Base-by-base conservation (phyloP, 2,888 invertebrate species). In the Frankliniella intonsa region DNA sequence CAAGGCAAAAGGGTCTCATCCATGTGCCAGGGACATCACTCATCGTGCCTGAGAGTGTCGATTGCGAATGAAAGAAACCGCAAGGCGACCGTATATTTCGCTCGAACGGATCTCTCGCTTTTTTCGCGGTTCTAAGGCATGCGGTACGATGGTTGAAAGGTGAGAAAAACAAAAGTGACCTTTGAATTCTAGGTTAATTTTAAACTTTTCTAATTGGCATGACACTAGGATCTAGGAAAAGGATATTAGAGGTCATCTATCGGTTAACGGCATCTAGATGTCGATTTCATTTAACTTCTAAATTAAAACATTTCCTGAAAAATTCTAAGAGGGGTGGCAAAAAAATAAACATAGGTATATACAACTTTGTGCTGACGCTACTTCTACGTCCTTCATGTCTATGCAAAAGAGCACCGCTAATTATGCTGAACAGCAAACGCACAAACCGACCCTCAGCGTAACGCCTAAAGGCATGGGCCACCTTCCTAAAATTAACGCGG, bases 281-380 rank as follows among this genome's bases (percentile, higher is more conserved):
- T 69, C 22, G 22, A 69, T 22, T 14, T 22, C 3, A 65, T 65
- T n/a, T 69, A 69, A 9, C 2, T 19, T 19, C 22, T 22, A 65
- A 2, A 3, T 65, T 9, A n/a, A 3, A 14, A n/a, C 8, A 22
- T 69, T 69, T 69, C 14, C 69, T 69, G 9, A 69, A 69, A 9
- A n/a, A 69, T 69, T 69, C 17, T 14, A 14, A 3, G 55, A 55
- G 55, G 55, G 17, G 17, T 55, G 14, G 55, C 17, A 22, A 69
- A n/a, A 69, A 69, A 22, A 69, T 69, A 38, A 38, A 38, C 38
- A 38, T 38, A 38, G 38, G 5, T 38, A 38, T 38, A 5, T 38
- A 69, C 69, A 69, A n/a, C 7, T 69, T 22, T 69, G 69, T 69
- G 69, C 69, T 69, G 69, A 69, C 69, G 69, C 69, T 69, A 69